phyloP scores from a whole-genome alignment of 2,113 vertebrate species.

The Platichthys stellatus region DNA sequence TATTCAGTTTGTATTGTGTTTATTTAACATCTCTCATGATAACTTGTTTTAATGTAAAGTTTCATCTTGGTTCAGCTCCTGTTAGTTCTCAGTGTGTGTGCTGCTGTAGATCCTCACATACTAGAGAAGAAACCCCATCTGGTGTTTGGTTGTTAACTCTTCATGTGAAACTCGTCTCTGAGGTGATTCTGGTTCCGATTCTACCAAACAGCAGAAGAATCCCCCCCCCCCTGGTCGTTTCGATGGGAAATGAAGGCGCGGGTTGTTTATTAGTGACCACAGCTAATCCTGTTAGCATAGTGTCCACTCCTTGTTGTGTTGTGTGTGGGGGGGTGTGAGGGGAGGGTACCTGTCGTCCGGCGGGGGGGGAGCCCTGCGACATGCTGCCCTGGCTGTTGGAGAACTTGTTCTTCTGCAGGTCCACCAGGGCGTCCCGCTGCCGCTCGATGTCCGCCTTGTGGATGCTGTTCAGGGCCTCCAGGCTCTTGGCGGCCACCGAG shows the following conservation, averaged over 20 bases:
- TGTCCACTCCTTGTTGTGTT: not conserved
- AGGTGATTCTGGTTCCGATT: not conserved
- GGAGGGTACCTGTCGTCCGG: conserved; percentile 65
- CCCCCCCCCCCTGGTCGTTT: not conserved
- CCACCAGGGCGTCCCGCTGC: conserved; percentile 92
- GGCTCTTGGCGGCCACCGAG: conserved; percentile 90
- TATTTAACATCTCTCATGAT: not conserved
- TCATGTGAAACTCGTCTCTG: not conserved
- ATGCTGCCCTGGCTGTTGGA: conserved; percentile 83
- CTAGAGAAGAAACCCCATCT: not conserved
- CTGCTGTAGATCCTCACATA: not conserved
- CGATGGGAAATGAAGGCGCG: not conserved
- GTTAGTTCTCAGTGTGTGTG: not conserved
- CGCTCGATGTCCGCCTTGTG: conserved; percentile 94
- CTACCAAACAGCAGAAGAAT: too few species aligned
- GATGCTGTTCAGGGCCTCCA: conserved; percentile 92
- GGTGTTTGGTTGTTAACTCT: not conserved
- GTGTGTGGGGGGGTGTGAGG: not conserved
- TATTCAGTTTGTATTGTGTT: not conserved
- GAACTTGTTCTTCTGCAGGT: conserved; percentile 93
- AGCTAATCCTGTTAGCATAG: too few species aligned
- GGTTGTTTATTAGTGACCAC: not conserved
- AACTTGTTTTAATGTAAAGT: not conserved
- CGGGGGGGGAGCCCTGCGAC: conserved; percentile 54
- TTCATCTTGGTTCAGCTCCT: not conserved